Base-by-base conservation (phyloP, 2,797 vertebrate species). In the Sorex maritimensis region DNA sequence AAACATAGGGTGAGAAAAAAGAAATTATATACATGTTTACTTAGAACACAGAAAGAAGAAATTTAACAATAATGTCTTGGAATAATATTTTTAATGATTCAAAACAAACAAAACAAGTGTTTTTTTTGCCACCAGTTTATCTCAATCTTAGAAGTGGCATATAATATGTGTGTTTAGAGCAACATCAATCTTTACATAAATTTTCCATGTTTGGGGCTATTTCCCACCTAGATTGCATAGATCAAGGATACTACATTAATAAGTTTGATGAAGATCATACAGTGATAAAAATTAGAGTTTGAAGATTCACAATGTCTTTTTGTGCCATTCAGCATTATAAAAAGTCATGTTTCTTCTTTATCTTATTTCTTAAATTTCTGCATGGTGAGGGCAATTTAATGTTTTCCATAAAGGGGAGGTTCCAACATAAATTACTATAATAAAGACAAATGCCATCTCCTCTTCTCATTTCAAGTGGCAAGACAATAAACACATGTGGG, bases 11-110 rank as follows among this genome's bases (percentile, higher is more conserved):
- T 6, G 7, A 4, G 6, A 90, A 34, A 58, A 26, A 46, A 86
- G 30, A 79, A 87, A 86, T 21, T 13, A 46, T 44, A 46, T 15
- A 30, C 12, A 7, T 61, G 23, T 49, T 81, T 75, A 11, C 55
- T 95, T 46, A 68, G 24, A 83, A 72, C 82, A 84, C 1, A 69
- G 84, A 90, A 11, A 46, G 44, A 82, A 79, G 63, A 69, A 69
- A 75, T 77, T 52, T 75, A 19, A 82, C 17, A 74, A 26, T 68
- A 75, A 41, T 67, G 71, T 65, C 55, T 77, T 83, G 83, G 23
- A 23, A 87, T 88, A 84, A 65, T 73, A 89, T 71, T 69, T 82
- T 1, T 5, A 80, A 77, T 69, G 28, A 44, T 44, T 15, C 65
- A 85, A 71, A 89, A 82, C 82, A 52, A 49, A 52, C 13, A 52